Base-by-base conservation (phyloP, 2,888 invertebrate genomes). In the Physocephala rufipes region DNA sequence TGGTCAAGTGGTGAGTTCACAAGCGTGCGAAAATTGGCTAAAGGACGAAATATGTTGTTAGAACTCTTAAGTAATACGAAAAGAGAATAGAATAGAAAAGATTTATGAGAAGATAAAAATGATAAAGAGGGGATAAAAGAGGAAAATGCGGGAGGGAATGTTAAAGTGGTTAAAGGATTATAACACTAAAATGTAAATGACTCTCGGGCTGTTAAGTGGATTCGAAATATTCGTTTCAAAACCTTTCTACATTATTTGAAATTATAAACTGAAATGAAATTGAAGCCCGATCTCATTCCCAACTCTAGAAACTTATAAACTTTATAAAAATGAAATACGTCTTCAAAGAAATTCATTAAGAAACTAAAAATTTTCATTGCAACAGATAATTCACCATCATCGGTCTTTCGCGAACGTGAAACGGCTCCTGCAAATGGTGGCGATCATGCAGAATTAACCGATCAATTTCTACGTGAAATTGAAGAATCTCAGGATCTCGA, bases 381-480 rank as follows among this genome's bases (percentile, higher is more conserved):
- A 36, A 36, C 78, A 78, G 83, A 81, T 30, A 73, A 76, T 24
- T 64, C 76, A 61, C 77, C 80, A 15, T 75, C 75, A 0, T 81
- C 84, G 0, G 79, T 82, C 12, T 85, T 86, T 74, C 84, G 86
- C 4, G 85, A 85, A 67, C 83, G 83, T 47, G 85, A 84, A 72
- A 74, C 78, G 49, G 78, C 78, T 47, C 75, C 75, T 15, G 76
- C 49, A 74, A 78, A 73, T 74, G 73, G 47, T 16, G 73, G 75
- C 7, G 79, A 78, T 30, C 79, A 79, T 21, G 77, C 82, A 21
- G 85, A 86, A 74, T 72, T 86, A 13, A 82, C 85, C 1, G 85
- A 85, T 67, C 82, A 86, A 67, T 86, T 86, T 67, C 75, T 86
- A 36, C 79, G 81, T 2, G 86, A 86, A 77, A 85, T 86, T 71